These are phyloP conservation scores for Hemaris fuciformis DNA, from an alignment of 2,888 invertebrate genomes.

Conservation along the genomic window DNA sequence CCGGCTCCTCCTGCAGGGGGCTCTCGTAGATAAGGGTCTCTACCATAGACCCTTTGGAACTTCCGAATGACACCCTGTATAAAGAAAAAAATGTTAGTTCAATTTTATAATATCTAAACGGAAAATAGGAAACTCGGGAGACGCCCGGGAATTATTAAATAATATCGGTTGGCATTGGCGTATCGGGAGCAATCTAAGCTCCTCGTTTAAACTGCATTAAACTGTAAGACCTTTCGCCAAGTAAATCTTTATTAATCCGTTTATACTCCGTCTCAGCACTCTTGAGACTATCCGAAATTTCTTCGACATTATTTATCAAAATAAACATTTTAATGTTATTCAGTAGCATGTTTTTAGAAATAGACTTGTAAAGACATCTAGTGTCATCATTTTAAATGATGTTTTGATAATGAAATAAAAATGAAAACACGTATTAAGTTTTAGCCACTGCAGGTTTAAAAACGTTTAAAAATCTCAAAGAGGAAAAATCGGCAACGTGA, in stretches of 20 bases:
- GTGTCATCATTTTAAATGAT: too few species aligned
- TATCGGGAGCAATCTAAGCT: not conserved
- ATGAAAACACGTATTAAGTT: too few species aligned
- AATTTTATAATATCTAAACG: not conserved
- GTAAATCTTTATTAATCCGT: not conserved
- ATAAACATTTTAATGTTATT: too few species aligned
- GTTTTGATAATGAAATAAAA: too few species aligned
- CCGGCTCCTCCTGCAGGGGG: conserved; percentile 89
- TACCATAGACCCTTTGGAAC: conserved; percentile 96
- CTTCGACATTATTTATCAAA: too few species aligned
- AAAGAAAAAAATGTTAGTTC: conserved; percentile 3
- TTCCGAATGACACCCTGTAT: conserved; percentile 94
- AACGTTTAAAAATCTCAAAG: too few species aligned
- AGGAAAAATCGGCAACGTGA: too few species aligned
- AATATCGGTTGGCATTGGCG: too few species aligned
- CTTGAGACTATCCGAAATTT: too few species aligned
- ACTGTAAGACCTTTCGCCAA: not conserved
- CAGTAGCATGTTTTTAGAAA: too few species aligned
- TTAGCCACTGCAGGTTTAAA: too few species aligned
- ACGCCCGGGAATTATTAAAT: not conserved
- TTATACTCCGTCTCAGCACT: not conserved
- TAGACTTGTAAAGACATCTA: too few species aligned
- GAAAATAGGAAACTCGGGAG: not conserved
- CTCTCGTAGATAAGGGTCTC: conserved; percentile 96
- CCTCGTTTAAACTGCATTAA: not conserved